Evolutionary conservation across 2,113 vertebrate genomes (phyloP), one percentile per base, ranked within the genome.

Genomic region (Eira barbara): DNA sequence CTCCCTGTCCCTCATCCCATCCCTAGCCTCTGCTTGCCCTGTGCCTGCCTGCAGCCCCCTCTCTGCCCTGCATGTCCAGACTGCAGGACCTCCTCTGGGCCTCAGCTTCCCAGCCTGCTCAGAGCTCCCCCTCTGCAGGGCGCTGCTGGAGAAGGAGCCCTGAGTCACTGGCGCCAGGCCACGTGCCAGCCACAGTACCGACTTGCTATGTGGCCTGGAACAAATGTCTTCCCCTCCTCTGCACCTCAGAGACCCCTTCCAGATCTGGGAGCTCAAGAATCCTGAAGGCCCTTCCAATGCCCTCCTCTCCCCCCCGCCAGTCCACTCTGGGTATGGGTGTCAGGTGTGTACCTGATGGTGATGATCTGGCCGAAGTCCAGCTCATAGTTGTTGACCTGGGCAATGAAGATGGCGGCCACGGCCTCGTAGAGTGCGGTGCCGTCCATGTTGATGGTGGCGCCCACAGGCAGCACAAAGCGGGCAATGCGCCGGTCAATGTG

Each of bases 391-490:
- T 99, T 99, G 82, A 99, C 99, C 97, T 99, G 99, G 7, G 99
- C 99, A 1, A 99, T 99, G 92, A 99, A 99, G 98, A 99, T 99
- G 90, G 99, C 99, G 0, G 99, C 99, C 98, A 99, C 99, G 0
- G 99, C 99, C 98, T 99, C 99, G 0, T 99, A 99, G 29, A 99
- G 99, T 0, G 99, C 99, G 0, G 99, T 99, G 49, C 99, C 99
- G 0, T 99, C 99, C 99, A 99, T 99, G 95, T 99, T 99, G 98
- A 99, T 99, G 90, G 99, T 99, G 96, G 99, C 99, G 0, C 99
- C 99, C 91, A 99, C 99, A 0, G 99, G 99, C 89, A 99, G 99
- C 98, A 99, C 99, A 0, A 99, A 99, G 73, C 99, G 99, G 0
- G 99, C 99, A 29, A 99, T 99, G 74, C 99, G 99, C 76, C 99